These are phyloP conservation scores for Prolemur simus DNA, from an alignment of 2,113 vertebrate species.

Conservation along the genomic window DNA sequence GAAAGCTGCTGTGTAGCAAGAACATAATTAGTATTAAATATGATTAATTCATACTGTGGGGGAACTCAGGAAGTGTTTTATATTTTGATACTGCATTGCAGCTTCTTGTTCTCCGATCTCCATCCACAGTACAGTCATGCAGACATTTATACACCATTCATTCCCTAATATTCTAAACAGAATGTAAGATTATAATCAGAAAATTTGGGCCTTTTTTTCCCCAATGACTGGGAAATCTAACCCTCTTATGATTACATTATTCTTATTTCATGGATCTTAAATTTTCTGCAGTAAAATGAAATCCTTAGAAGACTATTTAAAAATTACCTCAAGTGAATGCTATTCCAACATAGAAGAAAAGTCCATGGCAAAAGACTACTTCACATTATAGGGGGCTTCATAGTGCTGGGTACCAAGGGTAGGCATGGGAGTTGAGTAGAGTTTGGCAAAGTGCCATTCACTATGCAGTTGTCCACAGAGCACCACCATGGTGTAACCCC, in stretches of 20 bases:
- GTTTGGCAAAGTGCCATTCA: not conserved
- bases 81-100: slow-evolving; percentile 66
- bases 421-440: not conserved
- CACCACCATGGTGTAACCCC: not conserved
- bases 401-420: not conserved
- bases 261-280: slow-evolving; percentile 36
- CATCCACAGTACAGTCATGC: slow-evolving; percentile 69
- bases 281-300: slow-evolving; percentile 48
- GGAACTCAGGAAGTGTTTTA: slow-evolving; percentile 77
- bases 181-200: slow-evolving; percentile 71
- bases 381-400: not conserved
- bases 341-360: not conserved
- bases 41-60: slow-evolving; percentile 81
- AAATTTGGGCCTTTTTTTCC: slow-evolving; percentile 63
- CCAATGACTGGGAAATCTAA: slow-evolving; percentile 22
- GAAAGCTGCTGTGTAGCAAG: slow-evolving; percentile 81
- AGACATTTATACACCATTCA: slow-evolving; percentile 23
- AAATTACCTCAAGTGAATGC: slow-evolving; percentile 24
- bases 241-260: not conserved
- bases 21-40: slow-evolving; percentile 83
- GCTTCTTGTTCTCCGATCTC: slow-evolving; percentile 68
- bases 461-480: not conserved
- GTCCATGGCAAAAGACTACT: not conserved
- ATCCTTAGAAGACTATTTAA: slow-evolving; percentile 4
- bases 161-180: slow-evolving; percentile 68